These are phyloP conservation scores for Lepidocolaptes lacrymiger DNA, from an alignment of 2,797 vertebrate genomes.

Conservation along the genomic window DNA sequence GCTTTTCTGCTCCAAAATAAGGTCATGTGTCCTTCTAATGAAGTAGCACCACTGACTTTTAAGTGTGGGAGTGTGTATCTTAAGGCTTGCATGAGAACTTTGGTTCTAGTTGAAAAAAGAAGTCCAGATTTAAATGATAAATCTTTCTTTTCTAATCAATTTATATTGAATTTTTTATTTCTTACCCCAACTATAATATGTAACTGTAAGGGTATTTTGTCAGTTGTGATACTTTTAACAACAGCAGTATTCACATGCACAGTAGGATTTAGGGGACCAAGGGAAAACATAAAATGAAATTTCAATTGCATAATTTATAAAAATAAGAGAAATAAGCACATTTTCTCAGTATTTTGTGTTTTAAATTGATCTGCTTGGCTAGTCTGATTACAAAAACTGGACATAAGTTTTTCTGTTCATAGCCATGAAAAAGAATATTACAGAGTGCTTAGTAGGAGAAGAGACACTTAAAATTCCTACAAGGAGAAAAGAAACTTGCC, in stretches of 20 bases:
- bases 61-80: rapidly evolving
- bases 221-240: not conserved
- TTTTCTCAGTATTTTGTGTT: not conserved
- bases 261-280: not conserved
- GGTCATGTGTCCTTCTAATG: rapidly evolving
- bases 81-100: not conserved
- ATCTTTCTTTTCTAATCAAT: not conserved
- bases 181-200: not conserved
- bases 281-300: not conserved
- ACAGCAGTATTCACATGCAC: not conserved
- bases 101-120: not conserved
- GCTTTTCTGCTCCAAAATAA: not conserved
- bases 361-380: not conserved
- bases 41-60: not conserved
- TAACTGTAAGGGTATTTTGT: not conserved
- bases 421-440: not conserved
- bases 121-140: not conserved
- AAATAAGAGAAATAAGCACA: not conserved
- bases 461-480: not conserved
- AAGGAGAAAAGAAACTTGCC: not conserved
- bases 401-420: not conserved
- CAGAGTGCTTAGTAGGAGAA: not conserved
- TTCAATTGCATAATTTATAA: not conserved
- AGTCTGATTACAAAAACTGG: not conserved
- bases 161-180: not conserved